Conservation (phyloP, 2,888 invertebrate species). For the Brachylomia viminalis region DNA sequence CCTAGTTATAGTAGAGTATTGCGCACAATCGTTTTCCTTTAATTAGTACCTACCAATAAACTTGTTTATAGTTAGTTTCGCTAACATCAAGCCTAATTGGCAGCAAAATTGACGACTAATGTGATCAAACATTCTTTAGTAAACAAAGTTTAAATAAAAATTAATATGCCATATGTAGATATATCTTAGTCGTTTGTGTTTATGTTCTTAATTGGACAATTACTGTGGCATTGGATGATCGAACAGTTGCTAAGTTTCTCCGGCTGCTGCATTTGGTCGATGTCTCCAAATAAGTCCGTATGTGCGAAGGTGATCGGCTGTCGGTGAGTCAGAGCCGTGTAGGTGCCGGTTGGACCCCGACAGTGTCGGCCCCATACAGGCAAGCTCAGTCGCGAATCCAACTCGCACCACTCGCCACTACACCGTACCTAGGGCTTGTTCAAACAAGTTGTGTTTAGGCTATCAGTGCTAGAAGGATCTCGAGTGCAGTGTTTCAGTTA, state of each 20-base stretch:
- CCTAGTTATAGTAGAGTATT: no score
- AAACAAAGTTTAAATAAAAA: constrained; percentile 25
- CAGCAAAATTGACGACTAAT: constrained; percentile 2
- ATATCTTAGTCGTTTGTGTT: constrained; percentile 34
- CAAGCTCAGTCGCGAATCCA: constrained; percentile 80
- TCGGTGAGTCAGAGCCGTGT: constrained; percentile 84
- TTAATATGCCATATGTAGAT: constrained; percentile 38
- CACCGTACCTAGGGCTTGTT: constrained; percentile 76
- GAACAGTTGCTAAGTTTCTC: constrained; percentile 74
- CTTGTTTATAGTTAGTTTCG: constrained; percentile 12
- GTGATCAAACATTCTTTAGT: no score
- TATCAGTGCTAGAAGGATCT: constrained; percentile 70
- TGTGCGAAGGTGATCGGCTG: constrained; percentile 86
- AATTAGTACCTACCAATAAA: constrained; percentile 20
- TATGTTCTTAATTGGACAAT: constrained; percentile 62
- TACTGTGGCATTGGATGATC: constrained; percentile 78
- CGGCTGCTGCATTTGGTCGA: constrained; percentile 79
- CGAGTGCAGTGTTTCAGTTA: constrained; percentile 69
- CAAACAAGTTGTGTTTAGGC: constrained; percentile 72
- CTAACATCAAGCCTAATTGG: constrained; percentile 7
- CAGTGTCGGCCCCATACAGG: constrained; percentile 68
- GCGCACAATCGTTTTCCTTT: constrained; percentile 18
- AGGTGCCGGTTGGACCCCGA: constrained; percentile 81
- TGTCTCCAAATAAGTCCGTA: constrained; percentile 89
- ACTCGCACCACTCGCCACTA: constrained; percentile 77